phyloP scores from a whole-genome alignment of 2,797 vertebrate genomes.

The Siniperca undulata region DNA sequence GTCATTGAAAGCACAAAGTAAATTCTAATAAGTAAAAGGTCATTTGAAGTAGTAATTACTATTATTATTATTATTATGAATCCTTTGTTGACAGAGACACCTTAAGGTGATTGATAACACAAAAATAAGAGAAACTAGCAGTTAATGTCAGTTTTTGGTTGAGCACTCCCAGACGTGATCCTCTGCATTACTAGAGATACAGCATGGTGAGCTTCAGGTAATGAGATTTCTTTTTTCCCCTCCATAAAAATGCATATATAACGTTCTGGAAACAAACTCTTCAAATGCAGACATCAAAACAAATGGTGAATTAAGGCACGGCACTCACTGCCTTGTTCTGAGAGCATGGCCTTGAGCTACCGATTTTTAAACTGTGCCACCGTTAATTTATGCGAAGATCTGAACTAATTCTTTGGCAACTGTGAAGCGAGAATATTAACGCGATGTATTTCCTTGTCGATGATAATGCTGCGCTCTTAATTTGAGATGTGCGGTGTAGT shows the following conservation, averaged over 20 bases:
- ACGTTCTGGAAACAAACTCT: slow-evolving; percentile 70
- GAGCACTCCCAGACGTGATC: slow-evolving; percentile 49
- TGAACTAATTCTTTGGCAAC: slow-evolving; percentile 86
- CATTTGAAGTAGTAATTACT: not conserved
- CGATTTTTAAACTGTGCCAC: slow-evolving; percentile 80
- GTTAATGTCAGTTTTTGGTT: slow-evolving; percentile 36
- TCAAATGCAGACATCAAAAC: slow-evolving; percentile 78
- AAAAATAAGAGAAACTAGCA: slow-evolving; percentile 14
- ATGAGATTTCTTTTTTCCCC: slow-evolving; percentile 62
- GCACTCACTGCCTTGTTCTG: slow-evolving; percentile 73
- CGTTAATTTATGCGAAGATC: slow-evolving; percentile 86
- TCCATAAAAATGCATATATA: slow-evolving; percentile 62
- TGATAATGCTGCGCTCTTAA: slow-evolving; percentile 83
- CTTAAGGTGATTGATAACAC: slow-evolving; percentile 57
- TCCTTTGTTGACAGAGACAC: slow-evolving; percentile 32
- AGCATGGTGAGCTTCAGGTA: slow-evolving; percentile 75
- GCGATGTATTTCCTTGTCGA: slow-evolving; percentile 84
- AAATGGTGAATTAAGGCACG: slow-evolving; percentile 77
- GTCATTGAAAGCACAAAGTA: not conserved
- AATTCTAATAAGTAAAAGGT: not conserved
- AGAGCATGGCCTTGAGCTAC: slow-evolving; percentile 81
- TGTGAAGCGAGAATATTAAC: slow-evolving; percentile 85
- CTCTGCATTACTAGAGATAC: slow-evolving; percentile 52
- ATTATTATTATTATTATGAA: not conserved
- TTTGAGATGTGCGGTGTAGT: slow-evolving; percentile 84